Evolutionary conservation across 2,888 invertebrate genomes (phyloP).

Genomic region (Cephus nigrinus): DNA sequence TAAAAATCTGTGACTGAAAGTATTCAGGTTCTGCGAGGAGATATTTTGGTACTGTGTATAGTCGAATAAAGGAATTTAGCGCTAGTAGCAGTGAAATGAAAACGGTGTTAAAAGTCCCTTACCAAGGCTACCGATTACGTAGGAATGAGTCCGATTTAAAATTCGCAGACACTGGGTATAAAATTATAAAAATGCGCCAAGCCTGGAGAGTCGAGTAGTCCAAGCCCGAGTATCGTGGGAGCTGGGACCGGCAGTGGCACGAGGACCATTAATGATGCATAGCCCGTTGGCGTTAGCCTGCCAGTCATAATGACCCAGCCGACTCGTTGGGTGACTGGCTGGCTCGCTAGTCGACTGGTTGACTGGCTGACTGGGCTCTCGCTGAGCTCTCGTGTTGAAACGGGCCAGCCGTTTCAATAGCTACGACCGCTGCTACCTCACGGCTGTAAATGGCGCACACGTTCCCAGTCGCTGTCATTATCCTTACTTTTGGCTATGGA

Average conservation of each 20-base stretch:
- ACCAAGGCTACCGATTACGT: neutral
- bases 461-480: slow-evolving; percentile 31
- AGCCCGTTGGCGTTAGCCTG: slow-evolving; percentile 53
- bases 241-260: slow-evolving; percentile 42
- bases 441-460: slow-evolving; percentile 36
- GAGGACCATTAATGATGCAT: slow-evolving; percentile 55
- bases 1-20: neutral
- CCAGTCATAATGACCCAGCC: slow-evolving; percentile 56
- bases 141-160: neutral
- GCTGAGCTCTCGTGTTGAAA: slow-evolving; percentile 37
- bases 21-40: neutral
- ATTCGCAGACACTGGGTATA: slow-evolving; percentile 21
- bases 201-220: neutral
- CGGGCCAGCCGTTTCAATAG: slow-evolving; percentile 34
- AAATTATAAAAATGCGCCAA: slow-evolving; percentile 29
- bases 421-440: slow-evolving; percentile 16
- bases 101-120: neutral
- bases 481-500: slow-evolving; percentile 47
- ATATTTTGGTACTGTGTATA: neutral
- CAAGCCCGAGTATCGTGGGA: slow-evolving; percentile 35
- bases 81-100: neutral
- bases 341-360: slow-evolving; percentile 26
- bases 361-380: slow-evolving; percentile 31
- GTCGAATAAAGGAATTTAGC: neutral
- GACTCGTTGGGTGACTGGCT: slow-evolving; percentile 41